A percentile compares a stretch with the other conserved stretches of the same genome.
phyloP scores from a whole-genome alignment of 2,797 vertebrate genomes.

The Chaenodraco wilsoni region DNA sequence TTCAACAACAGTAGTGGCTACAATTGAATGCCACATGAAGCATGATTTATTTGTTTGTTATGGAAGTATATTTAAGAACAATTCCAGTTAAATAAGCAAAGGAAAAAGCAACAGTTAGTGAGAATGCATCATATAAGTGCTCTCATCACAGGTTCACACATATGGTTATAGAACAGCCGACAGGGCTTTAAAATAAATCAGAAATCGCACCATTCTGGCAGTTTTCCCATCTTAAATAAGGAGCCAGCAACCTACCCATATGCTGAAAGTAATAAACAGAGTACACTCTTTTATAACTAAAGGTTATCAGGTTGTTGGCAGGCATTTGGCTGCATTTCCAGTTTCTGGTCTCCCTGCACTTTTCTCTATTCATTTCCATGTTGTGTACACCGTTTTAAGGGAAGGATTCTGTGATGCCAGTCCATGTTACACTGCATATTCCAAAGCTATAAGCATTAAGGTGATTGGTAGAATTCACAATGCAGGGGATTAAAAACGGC shows the following conservation, averaged over 20 bases:
- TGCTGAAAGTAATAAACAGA: neutral
- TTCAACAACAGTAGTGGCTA: neutral
- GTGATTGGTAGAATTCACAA: slow-evolving; percentile 16
- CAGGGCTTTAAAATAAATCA: neutral
- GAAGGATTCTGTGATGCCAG: slow-evolving; percentile 9
- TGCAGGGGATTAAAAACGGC: neutral
- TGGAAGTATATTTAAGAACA: neutral
- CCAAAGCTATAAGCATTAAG: slow-evolving; percentile 1
- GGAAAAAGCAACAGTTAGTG: slow-evolving; percentile 20
- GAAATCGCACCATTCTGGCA: slow-evolving; percentile 8
- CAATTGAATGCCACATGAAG: too few species aligned
- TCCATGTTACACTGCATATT: neutral
- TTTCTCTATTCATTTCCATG: slow-evolving; percentile 22
- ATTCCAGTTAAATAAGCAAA: slow-evolving; percentile 1
- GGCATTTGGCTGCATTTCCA: slow-evolving; percentile 1
- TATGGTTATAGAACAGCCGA: neutral
- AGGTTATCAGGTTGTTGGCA: neutral
- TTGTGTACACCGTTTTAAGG: neutral
- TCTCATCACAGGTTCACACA: neutral
- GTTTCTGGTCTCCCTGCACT: slow-evolving; percentile 14
- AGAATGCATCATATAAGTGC: neutral
- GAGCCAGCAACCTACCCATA: slow-evolving; percentile 17
- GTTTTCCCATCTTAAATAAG: neutral
- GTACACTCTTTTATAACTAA: slow-evolving; percentile 4
- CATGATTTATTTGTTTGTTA: too few species aligned